phyloP scores from a whole-genome alignment of 2,113 vertebrate species.

The Gallinago jamesoni region DNA sequence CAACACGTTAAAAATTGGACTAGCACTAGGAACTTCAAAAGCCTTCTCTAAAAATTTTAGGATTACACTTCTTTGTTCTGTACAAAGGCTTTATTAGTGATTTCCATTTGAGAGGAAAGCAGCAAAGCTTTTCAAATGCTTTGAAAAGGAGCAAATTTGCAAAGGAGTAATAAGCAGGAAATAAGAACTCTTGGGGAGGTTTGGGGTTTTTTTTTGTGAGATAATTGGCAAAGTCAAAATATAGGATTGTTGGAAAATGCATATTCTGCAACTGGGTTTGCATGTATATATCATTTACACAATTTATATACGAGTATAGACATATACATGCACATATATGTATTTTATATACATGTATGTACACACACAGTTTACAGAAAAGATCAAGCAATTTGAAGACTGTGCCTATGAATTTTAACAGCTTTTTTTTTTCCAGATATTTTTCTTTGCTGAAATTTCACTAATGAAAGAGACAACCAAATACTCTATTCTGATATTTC shows the following conservation, averaged over 20 bases:
- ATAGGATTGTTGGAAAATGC: neutral
- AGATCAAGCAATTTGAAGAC: neutral
- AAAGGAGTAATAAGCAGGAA: neutral
- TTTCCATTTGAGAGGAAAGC: slow-evolving; percentile 66
- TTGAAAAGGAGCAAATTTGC: neutral
- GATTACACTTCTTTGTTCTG: neutral
- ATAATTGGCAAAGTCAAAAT: neutral
- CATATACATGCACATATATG: neutral
- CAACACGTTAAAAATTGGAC: neutral
- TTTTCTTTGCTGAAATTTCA: neutral
- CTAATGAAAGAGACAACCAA: neutral
- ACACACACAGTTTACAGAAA: neutral
- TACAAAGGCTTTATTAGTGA: slow-evolving; percentile 40
- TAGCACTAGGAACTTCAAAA: neutral
- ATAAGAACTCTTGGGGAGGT: neutral
- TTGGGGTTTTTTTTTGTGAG: neutral
- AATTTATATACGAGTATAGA: neutral
- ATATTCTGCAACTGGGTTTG: neutral
- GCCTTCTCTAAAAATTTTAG: neutral
- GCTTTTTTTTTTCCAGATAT: neutral
- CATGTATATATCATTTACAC: neutral
- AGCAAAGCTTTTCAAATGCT: slow-evolving; percentile 53
- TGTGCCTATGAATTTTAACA: neutral
- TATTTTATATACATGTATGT: neutral
- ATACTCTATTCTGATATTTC: neutral